Conservation (phyloP, 2,888 invertebrate genomes). For the Hipparchia semele region DNA sequence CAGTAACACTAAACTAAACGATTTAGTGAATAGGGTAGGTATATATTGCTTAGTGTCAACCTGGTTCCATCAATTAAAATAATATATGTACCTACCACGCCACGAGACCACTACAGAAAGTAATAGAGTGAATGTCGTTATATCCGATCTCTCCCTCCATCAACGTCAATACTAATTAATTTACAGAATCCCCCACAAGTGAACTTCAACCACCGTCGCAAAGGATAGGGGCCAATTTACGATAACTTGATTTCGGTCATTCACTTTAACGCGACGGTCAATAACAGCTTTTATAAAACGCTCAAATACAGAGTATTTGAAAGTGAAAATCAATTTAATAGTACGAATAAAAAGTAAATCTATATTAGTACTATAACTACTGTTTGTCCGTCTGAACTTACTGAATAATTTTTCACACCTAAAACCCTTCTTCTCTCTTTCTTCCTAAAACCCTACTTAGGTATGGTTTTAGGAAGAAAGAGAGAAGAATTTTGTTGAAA, state of each 20-base stretch:
- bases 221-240: conserved; percentile 9
- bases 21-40: no score
- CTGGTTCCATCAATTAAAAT: no score
- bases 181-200: conserved; percentile 4
- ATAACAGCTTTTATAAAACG: background rate
- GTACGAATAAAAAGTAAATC: background rate
- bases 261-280: conserved; percentile 2
- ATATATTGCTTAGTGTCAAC: no score
- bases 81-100: no score
- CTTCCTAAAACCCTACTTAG: no score
- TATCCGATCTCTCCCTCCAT: conserved; percentile 18
- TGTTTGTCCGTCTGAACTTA: no score
- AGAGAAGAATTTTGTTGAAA: no score
- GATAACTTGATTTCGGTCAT: conserved; percentile 13
- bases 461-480: no score
- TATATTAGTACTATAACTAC: no score
- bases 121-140: conserved; percentile 17
- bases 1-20: no score
- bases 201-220: background rate
- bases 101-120: background rate
- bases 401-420: no score
- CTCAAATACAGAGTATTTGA: background rate
- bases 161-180: conserved; percentile 30
- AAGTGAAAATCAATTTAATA: background rate
- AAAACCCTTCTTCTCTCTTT: no score